phyloP scores from a whole-genome alignment of 2,888 invertebrate species.

The Ditula angustiorana region DNA sequence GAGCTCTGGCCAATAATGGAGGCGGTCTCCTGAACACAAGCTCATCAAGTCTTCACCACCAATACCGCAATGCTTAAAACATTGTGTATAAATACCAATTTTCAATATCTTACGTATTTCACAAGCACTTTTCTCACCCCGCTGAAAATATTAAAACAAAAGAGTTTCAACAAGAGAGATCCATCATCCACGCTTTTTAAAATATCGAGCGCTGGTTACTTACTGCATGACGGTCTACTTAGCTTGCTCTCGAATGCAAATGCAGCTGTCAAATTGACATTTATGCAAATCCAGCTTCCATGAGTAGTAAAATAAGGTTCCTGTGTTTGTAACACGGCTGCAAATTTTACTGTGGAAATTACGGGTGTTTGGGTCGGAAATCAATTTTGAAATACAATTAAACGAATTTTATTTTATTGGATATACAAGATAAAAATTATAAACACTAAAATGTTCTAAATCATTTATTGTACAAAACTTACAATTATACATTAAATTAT shows the following conservation, averaged over 20 bases:
- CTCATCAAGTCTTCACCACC: no score
- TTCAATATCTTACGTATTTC: not conserved
- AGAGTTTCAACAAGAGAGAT: constrained; percentile 3
- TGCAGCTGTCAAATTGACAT: not conserved
- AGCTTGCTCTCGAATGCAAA: not conserved
- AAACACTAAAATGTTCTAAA: no score
- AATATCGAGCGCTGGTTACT: constrained; percentile 27
- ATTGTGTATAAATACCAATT: no score
- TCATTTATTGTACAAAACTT: no score
- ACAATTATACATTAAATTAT: no score
- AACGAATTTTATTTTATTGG: no score
- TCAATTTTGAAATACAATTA: constrained; percentile 26
- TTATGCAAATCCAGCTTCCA: not conserved
- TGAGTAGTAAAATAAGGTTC: not conserved
- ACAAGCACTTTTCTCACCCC: not conserved
- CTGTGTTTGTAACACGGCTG: not conserved
- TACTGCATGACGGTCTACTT: constrained; percentile 8
- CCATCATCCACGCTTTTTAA: constrained; percentile 28
- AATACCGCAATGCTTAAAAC: no score
- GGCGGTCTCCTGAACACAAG: no score
- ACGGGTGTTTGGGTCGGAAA: constrained; percentile 16
- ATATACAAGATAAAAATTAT: no score
- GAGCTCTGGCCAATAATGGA: no score
- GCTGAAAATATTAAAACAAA: constrained; percentile 1
- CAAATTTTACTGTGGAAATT: not conserved